Evolutionary conservation across 2,888 invertebrate genomes (phyloP), one percentile per base, ranked within the genome.

Genomic region (Aricia artaxerxes): DNA sequence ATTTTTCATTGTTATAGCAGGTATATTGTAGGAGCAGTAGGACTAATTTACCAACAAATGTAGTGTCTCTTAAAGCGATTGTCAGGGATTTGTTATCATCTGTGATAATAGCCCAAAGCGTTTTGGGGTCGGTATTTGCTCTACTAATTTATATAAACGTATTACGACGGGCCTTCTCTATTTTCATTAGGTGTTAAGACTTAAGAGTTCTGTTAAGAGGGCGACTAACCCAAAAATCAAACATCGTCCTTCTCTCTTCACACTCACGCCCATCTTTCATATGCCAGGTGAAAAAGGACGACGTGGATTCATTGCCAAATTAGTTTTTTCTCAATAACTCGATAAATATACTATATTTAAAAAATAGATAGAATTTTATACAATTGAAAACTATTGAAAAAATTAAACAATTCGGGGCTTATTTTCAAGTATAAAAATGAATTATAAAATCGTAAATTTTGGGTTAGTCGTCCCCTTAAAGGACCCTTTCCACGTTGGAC

Each of bases 21-120:
- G 24, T 64, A 31, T 31, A 64, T 31, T 31, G 24, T 64, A 31
- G 11, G 24, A 64, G 2, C 24, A 61, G 24, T 24, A 24, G 24
- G 24, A 24, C 2, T 49, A 9, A 11, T 24, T n/a, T 7, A n/a
- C 61, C 7, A n/a, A 61, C 24, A 64, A 64, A 64, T 11, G 69
- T 72, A 73, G 78, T 78, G 57, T 64, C 76, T 85, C 80, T 91
- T 91, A 86, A 82, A 82, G 87, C 81, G 83, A 86, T 84, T 86
- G 87, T 85, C 87, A 86, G 86, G 84, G 82, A 90, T 92, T 89
- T 88, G 87, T 91, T 84, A 87, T 84, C 87, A 89, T 88, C 88
- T 85, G 83, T 80, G 81, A 85, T 87, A 89, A 87, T 88, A 85
- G 86, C 90, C 86, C 75, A 81, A 78, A 85, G 91, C 86, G 72